These are phyloP conservation scores for Siniperca scherzeri DNA, from an alignment of 2,797 vertebrate genomes.

Conservation along the genomic window DNA sequence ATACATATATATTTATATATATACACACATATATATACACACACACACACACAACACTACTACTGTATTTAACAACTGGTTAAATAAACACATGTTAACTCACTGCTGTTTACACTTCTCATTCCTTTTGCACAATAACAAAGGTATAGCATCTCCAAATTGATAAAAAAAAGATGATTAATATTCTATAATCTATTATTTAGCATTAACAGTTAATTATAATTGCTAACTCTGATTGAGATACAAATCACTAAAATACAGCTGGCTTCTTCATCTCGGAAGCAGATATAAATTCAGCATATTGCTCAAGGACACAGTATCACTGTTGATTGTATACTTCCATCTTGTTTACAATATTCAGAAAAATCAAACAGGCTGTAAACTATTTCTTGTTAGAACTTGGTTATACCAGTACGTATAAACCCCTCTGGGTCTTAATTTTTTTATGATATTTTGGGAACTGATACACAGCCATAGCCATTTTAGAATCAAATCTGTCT, in stretches of 20 bases:
- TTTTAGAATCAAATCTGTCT: neutral
- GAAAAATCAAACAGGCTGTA: neutral
- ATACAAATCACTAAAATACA: neutral
- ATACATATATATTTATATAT: too few relatives aligned
- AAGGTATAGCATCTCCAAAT: neutral
- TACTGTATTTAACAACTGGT: neutral
- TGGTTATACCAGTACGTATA: neutral
- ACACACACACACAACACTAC: neutral
- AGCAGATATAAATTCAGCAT: neutral
- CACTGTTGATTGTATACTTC: neutral
- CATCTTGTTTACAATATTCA: neutral
- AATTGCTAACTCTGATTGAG: neutral
- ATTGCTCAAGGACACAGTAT: neutral
- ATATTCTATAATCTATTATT: neutral
- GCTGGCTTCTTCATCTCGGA: neutral
- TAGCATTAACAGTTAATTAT: neutral
- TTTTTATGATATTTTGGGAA: neutral
- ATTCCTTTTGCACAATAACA: neutral
- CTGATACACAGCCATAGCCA: neutral
- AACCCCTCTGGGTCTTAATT: neutral
- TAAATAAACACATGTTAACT: constrained; percentile 42
- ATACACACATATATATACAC: too few relatives aligned
- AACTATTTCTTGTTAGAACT: neutral
- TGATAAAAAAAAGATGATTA: neutral
- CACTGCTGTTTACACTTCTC: neutral